Percentiles rank a stretch among this genome's conserved stretches.
These are phyloP conservation scores for Leistus spinibarbis DNA, from an alignment of 2,888 invertebrate genomes.

Conservation along the genomic window DNA sequence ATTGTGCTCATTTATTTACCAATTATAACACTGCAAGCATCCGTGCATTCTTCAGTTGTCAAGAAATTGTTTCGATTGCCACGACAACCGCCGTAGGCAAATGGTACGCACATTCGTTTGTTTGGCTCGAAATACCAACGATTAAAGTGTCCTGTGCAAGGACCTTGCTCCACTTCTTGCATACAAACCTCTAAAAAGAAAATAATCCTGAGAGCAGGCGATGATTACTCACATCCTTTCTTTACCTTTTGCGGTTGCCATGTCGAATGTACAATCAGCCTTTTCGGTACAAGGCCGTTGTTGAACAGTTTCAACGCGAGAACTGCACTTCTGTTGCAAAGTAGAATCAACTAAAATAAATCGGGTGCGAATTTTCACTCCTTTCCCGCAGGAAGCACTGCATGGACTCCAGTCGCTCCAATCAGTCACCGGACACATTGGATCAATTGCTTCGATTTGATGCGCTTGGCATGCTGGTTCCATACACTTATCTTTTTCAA, in stretches of 20 bases:
- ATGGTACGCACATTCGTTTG: conserved; percentile 81
- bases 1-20: conserved; percentile 49
- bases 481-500: conserved; percentile 84
- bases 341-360: conserved; percentile 71
- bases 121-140: conserved; percentile 84
- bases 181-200: conserved; percentile 77
- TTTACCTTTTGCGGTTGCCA: conserved; percentile 77
- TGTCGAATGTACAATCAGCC: conserved; percentile 72
- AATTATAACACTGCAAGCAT: conserved; percentile 69
- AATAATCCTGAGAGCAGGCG: no score
- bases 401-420: conserved; percentile 96
- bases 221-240: no score
- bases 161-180: conserved; percentile 78
- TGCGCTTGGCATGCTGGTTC: conserved; percentile 68
- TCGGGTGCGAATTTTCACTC: conserved; percentile 75
- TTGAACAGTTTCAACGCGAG: conserved; percentile 74
- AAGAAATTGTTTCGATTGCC: conserved; percentile 93
- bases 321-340: conserved; percentile 68
- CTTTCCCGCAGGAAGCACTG: conserved; percentile 85
- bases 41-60: conserved; percentile 75
- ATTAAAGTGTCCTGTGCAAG: conserved; percentile 85
- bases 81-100: conserved; percentile 87
- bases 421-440: conserved; percentile 76
- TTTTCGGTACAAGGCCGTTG: conserved; percentile 72
- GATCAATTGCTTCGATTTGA: conserved; percentile 64